A percentile compares a stretch with the other conserved stretches of the same genome.
Evolutionary conservation across 1,140 invertebrate genomes (phyloP).

Genomic region (Bacillus rossius): DNA sequence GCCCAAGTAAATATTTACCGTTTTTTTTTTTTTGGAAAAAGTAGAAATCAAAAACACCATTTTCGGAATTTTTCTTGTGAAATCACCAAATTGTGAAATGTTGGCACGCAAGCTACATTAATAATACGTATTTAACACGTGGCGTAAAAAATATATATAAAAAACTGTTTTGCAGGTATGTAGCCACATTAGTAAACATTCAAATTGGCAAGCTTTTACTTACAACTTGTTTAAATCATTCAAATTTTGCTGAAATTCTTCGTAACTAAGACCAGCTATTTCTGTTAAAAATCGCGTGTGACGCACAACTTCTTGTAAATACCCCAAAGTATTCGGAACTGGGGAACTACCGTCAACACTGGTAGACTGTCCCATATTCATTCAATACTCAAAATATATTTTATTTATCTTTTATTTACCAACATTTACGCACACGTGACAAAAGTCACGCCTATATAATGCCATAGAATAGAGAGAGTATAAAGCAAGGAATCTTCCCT

Average conservation of each 20-base stretch:
- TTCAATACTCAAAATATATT: no score
- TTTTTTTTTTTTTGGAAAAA: no score
- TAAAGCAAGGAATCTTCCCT: no score
- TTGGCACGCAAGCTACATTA: background rate
- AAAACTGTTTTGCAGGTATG: background rate
- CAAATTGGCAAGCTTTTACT: conserved; percentile 19
- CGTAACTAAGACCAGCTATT: conserved; percentile 45
- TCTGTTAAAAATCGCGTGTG: conserved; percentile 38
- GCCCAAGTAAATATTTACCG: no score
- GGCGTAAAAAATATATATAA: background rate
- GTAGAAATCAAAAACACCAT: no score
- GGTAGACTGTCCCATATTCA: conserved; percentile 1
- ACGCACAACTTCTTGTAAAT: conserved; percentile 15
- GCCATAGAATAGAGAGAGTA: no score
- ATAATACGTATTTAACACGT: background rate
- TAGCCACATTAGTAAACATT: background rate
- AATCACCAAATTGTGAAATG: no score
- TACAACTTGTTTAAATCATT: conserved; percentile 47
- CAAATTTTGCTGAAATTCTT: conserved; percentile 46
- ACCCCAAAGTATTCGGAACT: conserved; percentile 8
- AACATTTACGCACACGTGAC: no score
- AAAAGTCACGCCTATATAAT: no score
- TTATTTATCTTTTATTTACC: no score
- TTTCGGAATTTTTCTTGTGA: no score
- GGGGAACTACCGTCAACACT: background rate